Evolutionary conservation across 2,113 vertebrate genomes (phyloP).

Genomic region (Silurus asotus): DNA sequence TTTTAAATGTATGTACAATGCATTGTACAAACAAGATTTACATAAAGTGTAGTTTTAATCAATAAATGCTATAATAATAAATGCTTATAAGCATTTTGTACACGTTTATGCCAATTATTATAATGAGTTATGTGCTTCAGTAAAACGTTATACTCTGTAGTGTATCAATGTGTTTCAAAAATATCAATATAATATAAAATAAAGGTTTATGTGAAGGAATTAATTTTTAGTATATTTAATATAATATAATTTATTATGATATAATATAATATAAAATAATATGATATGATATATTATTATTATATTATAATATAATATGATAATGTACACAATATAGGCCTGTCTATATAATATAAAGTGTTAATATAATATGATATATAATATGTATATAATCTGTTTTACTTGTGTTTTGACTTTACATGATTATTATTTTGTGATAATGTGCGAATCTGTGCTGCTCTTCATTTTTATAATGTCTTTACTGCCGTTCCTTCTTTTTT

Average conservation of each 20-base stretch:
- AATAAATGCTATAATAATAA: not conserved
- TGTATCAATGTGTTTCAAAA: not conserved
- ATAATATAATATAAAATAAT: not conserved
- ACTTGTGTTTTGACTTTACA: not conserved
- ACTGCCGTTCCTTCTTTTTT: slow-evolving; percentile 35
- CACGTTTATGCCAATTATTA: not conserved
- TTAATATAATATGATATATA: too few species aligned
- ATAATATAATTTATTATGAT: not conserved
- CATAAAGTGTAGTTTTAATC: not conserved
- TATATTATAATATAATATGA: not conserved
- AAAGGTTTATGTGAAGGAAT: not conserved
- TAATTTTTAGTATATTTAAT: too few species aligned
- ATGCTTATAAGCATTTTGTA: not conserved
- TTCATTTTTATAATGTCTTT: slow-evolving; percentile 24
- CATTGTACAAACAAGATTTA: not conserved
- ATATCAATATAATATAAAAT: not conserved
- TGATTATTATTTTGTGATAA: not conserved
- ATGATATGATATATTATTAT: not conserved
- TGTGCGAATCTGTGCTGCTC: not conserved
- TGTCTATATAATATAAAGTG: not conserved
- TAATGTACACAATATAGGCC: not conserved
- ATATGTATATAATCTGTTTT: not conserved
- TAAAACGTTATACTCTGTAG: not conserved
- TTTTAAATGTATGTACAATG: not conserved
- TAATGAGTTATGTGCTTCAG: not conserved